Evolutionary conservation across 2,113 vertebrate species (phyloP).

Genomic region (Octodon degus): DNA sequence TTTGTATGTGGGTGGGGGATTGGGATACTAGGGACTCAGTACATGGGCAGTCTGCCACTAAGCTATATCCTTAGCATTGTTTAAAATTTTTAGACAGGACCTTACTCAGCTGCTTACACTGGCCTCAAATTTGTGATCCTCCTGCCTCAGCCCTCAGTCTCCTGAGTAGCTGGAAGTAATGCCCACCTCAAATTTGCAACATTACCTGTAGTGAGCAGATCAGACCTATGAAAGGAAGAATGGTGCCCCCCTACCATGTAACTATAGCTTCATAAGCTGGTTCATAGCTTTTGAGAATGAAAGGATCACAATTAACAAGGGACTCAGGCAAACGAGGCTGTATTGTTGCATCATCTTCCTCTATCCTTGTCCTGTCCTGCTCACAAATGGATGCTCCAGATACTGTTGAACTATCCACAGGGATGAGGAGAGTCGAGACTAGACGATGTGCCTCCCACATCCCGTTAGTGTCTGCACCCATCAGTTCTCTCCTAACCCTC

Average conservation of each 20-base stretch:
- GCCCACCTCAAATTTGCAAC: not conserved
- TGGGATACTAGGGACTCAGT: not conserved
- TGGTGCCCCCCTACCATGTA: not conserved
- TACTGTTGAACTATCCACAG: not conserved
- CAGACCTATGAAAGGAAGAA: constrained; percentile 38
- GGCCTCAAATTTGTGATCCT: not conserved
- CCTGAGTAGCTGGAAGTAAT: not conserved
- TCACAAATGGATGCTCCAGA: not conserved
- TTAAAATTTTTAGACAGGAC: not conserved
- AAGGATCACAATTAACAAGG: not conserved
- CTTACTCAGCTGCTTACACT: not conserved
- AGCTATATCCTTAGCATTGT: not conserved
- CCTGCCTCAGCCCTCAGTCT: not conserved
- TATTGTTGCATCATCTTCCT: not conserved
- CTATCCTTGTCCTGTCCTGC: not conserved
- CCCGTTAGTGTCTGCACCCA: not conserved
- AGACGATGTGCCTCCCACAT: not conserved
- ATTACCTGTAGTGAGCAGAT: constrained; percentile 2
- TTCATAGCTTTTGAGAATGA: not conserved
- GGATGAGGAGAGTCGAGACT: not conserved
- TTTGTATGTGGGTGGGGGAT: not conserved
- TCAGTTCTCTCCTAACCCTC: not conserved
- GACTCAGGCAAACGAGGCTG: not conserved
- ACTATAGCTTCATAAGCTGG: not conserved
- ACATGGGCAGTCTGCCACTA: not conserved